Percentiles rank a stretch among this genome's conserved stretches.
Evolutionary conservation across 1,140 invertebrate species (phyloP).

Genomic region (Temnothorax nylanderi): DNA sequence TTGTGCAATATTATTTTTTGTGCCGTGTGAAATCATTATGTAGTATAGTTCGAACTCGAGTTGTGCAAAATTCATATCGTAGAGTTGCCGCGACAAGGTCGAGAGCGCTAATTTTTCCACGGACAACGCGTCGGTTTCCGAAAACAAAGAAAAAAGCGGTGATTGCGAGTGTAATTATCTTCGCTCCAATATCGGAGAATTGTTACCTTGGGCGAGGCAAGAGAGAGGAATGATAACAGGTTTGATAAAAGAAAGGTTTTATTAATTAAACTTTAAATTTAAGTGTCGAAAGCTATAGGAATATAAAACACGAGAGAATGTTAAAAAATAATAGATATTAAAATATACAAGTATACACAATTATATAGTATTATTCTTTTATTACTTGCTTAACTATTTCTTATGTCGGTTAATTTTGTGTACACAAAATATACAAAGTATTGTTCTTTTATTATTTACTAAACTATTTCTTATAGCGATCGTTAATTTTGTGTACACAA

Average conservation of each 20-base stretch:
- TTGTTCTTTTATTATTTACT: not conserved
- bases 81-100: conserved; percentile 65
- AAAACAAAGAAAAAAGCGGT: conserved; percentile 46
- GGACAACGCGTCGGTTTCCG: conserved; percentile 15
- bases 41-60: not conserved
- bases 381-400: not conserved
- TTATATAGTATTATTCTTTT: not conserved
- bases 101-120: not conserved
- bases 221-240: conserved; percentile 73
- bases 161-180: conserved; percentile 67
- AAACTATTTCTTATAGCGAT: too few species aligned
- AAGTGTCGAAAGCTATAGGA: not conserved
- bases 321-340: not conserved
- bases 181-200: conserved; percentile 46
- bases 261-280: not conserved
- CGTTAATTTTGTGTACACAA: too few species aligned
- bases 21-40: not conserved
- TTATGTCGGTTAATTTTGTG: not conserved
- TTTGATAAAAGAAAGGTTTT: conserved; percentile 22
- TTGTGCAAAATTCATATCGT: not conserved
- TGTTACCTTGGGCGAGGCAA: conserved; percentile 72
- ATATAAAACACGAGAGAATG: not conserved
- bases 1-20: not conserved
- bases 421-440: not conserved
- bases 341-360: not conserved